Evolutionary conservation across 2,113 vertebrate species (phyloP), one percentile per base, ranked within the genome.

Genomic region (Furnarius figulus): DNA sequence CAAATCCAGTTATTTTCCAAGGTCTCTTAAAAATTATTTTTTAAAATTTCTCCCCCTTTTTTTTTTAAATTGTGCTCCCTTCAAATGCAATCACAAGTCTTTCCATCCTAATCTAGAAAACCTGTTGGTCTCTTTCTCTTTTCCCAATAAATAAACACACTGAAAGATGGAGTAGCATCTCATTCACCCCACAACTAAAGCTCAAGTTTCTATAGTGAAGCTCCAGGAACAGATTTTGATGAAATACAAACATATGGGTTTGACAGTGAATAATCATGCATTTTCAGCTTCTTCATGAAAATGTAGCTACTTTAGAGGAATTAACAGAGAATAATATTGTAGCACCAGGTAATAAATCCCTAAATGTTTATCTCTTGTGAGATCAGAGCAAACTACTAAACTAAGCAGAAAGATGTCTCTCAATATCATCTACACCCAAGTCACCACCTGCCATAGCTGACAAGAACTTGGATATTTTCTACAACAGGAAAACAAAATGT

Each of bases 51-150:
- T 1, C 7, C 5, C 4, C 5, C 2, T 5, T 4, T 1, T 12
- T 5, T 3, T 2, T 6, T 3, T 37, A 47, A 76, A 62, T 52
- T 44, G 79, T 8, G 10, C 12, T 80, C 18, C 24, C 2, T 88
- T 74, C 65, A 77, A 89, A 78, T 31, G 31, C 8, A 20, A 33
- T 47, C 4, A 1, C 6, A 76, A 62, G 19, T 20, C 33, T 77
- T 86, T 88, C 39, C 22, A 81, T 50, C 27, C 33, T 73, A 8
- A 61, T 16, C 33, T 63, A 88, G 37, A 97, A 97, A 70, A 98
- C 33, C 72, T 84, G 2, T 16, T 7, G 3, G 14, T 49, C 15
- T 74, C 30, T 66, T 71, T 87, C 16, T 47, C 18, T 27, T 55
- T 52, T 91, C n/a, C 44, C 44, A 19, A 3, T 21, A 70, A 91